phyloP scores from a whole-genome alignment of 92 coral and sea anemone species.

The Diadumene lineata region DNA sequence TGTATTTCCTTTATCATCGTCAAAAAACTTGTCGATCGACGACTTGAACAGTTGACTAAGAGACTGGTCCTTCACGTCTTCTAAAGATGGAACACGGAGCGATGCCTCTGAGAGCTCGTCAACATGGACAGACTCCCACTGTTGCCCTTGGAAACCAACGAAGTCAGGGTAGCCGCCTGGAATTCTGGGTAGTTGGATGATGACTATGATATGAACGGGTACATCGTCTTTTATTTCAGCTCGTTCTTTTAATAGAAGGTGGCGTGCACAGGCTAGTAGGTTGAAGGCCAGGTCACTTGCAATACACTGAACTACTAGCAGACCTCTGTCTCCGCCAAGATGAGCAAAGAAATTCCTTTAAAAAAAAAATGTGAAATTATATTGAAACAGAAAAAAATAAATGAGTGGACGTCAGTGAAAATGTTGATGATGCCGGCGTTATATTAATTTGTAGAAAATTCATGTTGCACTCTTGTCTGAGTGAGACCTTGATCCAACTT shows the following conservation, averaged over 20 bases:
- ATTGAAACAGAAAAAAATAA: background rate
- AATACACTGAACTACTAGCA: constrained; percentile 81
- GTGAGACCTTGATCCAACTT: too few relatives aligned
- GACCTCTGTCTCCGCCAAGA: constrained; percentile 81
- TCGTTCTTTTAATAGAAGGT: constrained; percentile 73
- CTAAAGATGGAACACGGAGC: constrained; percentile 72
- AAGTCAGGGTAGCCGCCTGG: constrained; percentile 76
- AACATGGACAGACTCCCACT: constrained; percentile 78
- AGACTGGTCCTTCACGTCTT: constrained; percentile 70
- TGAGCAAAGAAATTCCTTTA: constrained; percentile 67
- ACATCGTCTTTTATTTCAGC: constrained; percentile 46
- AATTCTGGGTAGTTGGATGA: constrained; percentile 77
- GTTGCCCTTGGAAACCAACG: constrained; percentile 85
- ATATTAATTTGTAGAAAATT: too few relatives aligned
- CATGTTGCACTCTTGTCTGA: too few relatives aligned
- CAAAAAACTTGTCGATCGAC: constrained; percentile 6
- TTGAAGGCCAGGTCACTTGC: constrained; percentile 67
- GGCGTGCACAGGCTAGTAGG: constrained; percentile 84
- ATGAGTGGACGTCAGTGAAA: background rate
- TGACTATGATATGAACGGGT: constrained; percentile 63
- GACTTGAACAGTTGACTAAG: constrained; percentile 75
- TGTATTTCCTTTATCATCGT: constrained; percentile 22
- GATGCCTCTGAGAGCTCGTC: constrained; percentile 80
- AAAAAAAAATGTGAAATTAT: constrained; percentile 62
- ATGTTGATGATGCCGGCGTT: background rate